Percentiles rank a stretch among this genome's conserved stretches.
phyloP scores from a whole-genome alignment of 2,797 vertebrate genomes.

The Sebastes hubbsi region DNA sequence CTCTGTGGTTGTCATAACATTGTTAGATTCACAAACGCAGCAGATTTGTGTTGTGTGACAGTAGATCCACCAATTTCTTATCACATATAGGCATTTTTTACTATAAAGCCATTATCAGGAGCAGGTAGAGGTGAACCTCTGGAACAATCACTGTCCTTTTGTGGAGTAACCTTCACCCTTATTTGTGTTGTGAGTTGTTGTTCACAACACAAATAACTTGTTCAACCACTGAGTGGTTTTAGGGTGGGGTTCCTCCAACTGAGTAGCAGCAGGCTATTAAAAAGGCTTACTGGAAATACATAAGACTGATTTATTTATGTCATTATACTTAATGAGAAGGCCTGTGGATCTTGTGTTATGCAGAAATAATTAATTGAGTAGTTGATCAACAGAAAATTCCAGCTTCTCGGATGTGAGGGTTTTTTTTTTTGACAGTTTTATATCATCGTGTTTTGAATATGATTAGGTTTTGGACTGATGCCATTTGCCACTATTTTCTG shows the following conservation, averaged over 20 bases:
- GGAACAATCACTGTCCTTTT: not conserved
- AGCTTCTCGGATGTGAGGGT: not conserved
- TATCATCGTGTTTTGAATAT: not conserved
- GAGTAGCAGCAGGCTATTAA: not conserved
- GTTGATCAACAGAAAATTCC: not conserved
- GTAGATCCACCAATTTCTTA: too few relatives aligned
- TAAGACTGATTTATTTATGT: not conserved
- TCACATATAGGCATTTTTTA: not conserved
- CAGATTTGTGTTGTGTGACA: not conserved
- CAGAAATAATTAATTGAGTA: not conserved
- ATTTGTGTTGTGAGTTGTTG: not conserved
- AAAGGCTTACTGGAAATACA: not conserved
- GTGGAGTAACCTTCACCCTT: not conserved
- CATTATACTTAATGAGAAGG: not conserved
- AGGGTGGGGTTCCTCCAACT: not conserved
- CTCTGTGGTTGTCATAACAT: not conserved
- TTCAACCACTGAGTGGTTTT: not conserved
- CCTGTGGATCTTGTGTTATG: not conserved
- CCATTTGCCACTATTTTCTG: not conserved
- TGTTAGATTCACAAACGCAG: not conserved
- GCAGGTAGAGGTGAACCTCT: not conserved
- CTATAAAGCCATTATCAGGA: not conserved
- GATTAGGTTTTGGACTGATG: not conserved
- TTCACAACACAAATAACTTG: not conserved
- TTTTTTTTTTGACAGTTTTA: not conserved